Base-by-base conservation (phyloP, 2,113 vertebrate species). In the Periophthalmodon schlosseri region DNA sequence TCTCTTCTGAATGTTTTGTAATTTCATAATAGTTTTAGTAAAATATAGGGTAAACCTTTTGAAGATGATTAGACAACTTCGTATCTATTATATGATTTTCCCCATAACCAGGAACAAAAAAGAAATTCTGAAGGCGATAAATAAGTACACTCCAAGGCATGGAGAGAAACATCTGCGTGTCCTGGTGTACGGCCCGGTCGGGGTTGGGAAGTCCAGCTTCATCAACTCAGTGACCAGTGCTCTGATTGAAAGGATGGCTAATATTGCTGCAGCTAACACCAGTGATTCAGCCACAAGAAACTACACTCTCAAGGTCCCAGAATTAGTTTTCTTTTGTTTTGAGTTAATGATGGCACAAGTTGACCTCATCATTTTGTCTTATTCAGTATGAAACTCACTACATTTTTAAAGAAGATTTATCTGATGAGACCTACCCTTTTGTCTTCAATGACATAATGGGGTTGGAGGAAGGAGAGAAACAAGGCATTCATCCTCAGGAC, bases 391-490 rank as follows among this genome's bases (percentile, higher is more conserved):
- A 66, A 70, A 78, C 80, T 1, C 50, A 87, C 34, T 21, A 64
- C 21, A 78, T 84, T 9, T 34, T 2, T 5, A 6, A 1, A 70
- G 72, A 21, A 21, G 24, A 21, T 7, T 13, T 50, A 5, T 33
- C 24, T 61, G 58, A 61, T 13, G 46, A 39, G 9, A n/a, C 15
- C 28, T 75, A 68, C 63, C 69, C 72, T 0, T 66, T 86, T 14
- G 34, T 81, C 52, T 79, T 83, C 67, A 80, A 71, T 83, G 84
- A 83, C 56, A 60, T 78, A 47, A 83, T 81, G 84, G 81, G 84
- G 28, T 52, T 86, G 68, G 84, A 86, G 36, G 36, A 64, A 0
- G 34, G 14, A 4, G 0, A 5, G 0, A 57, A 10, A 23, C 20
- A 0, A 4, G 78, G 78, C 14, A 52, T 79, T 20, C 5, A 2